These are phyloP conservation scores for Piprites chloris DNA, from an alignment of 2,113 vertebrate species.

Conservation along the genomic window DNA sequence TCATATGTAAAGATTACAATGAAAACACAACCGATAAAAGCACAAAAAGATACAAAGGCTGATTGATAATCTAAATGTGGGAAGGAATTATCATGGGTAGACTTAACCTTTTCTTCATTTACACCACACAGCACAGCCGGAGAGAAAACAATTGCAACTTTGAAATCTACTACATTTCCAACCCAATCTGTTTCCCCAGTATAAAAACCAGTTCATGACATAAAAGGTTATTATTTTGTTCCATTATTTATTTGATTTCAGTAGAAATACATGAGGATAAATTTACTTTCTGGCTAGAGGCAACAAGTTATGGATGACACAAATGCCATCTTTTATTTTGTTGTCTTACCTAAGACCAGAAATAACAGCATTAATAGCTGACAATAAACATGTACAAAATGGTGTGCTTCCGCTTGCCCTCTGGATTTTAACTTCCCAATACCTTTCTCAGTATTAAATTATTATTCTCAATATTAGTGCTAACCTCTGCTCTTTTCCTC, in stretches of 20 bases:
- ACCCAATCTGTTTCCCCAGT: constrained; percentile 3
- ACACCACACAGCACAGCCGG: not conserved
- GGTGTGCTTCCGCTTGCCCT: not conserved
- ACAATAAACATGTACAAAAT: not conserved
- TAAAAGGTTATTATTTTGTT: not conserved
- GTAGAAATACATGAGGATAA: not conserved
- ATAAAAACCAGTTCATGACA: not conserved
- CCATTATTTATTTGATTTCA: constrained; percentile 2
- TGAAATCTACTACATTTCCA: not conserved
- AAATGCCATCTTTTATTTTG: not conserved
- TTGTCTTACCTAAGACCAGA: not conserved
- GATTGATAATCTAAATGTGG: constrained; percentile 51
- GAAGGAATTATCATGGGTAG: constrained; percentile 37
- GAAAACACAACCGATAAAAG: constrained; percentile 46
- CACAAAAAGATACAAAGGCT: constrained; percentile 33
- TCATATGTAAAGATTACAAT: constrained; percentile 25
- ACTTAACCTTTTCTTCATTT: constrained; percentile 55
- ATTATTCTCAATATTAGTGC: not conserved
- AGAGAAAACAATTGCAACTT: constrained; percentile 39
- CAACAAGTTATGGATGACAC: not conserved
- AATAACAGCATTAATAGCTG: not conserved
- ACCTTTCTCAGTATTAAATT: not conserved
- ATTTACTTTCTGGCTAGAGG: not conserved
- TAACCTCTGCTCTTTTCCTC: not conserved
- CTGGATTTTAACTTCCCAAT: not conserved